Percentiles rank a stretch among this genome's conserved stretches.
Conservation (phyloP, 2,888 invertebrate species). For the Phrixothrix hirtus region DNA sequence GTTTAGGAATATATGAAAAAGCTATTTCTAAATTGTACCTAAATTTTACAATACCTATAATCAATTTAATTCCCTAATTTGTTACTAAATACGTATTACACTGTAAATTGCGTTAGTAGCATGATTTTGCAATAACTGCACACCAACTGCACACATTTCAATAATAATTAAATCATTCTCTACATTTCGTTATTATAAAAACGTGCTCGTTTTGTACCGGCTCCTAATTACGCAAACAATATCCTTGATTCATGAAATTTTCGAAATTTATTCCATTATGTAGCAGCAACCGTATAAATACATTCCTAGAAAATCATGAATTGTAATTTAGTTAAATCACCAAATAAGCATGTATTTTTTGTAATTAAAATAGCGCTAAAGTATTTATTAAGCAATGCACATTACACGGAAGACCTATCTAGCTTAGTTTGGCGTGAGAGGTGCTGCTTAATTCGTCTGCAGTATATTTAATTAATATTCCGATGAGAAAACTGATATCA, state of each 20-base stretch:
- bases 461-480: slow-evolving; percentile 8
- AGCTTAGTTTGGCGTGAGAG: neutral
- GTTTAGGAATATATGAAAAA: too few relatives aligned
- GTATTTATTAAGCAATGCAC: neutral
- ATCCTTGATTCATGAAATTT: slow-evolving; percentile 11
- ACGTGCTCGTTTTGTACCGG: slow-evolving; percentile 4
- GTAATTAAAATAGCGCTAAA: neutral
- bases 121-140: too few relatives aligned
- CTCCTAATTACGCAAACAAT: slow-evolving; percentile 3
- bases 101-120: too few relatives aligned
- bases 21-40: too few relatives aligned
- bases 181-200: slow-evolving; percentile 1
- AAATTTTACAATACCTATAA: too few relatives aligned
- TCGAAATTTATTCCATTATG: slow-evolving; percentile 3
- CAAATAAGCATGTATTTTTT: neutral
- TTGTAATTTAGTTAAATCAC: too few relatives aligned
- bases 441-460: neutral
- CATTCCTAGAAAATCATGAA: neutral
- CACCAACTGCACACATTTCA: slow-evolving; percentile 9
- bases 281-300: slow-evolving; percentile 1
- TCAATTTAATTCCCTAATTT: too few relatives aligned
- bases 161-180: slow-evolving; percentile 11
- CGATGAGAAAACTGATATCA: slow-evolving; percentile 8
- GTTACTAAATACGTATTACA: too few relatives aligned
- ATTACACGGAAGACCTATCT: neutral